Evolutionary conservation across 1,140 invertebrate genomes (phyloP).

Genomic region (Oscheius sp.): DNA sequence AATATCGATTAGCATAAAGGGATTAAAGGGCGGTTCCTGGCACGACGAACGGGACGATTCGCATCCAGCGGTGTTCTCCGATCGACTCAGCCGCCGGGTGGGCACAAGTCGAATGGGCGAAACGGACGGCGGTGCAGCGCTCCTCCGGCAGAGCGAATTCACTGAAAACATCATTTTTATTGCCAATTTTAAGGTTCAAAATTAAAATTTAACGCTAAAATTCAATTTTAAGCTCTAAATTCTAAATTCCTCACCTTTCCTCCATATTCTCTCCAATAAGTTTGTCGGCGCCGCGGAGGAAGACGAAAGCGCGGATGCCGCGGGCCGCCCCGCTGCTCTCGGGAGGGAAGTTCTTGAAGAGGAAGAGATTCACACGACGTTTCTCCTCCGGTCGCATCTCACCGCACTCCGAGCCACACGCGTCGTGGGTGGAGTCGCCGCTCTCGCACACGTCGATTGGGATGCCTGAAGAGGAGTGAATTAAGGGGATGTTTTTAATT

Average conservation of each 20-base stretch:
- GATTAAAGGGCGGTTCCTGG: background rate
- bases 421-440: background rate
- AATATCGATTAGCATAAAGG: too few species aligned
- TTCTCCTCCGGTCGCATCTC: background rate
- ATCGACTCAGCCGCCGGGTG: background rate
- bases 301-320: background rate
- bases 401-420: background rate
- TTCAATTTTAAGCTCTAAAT: background rate
- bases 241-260: background rate
- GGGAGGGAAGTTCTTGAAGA: slow-evolving; percentile 3
- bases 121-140: background rate
- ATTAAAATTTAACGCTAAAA: background rate
- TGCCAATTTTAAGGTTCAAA: too few species aligned
- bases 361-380: background rate
- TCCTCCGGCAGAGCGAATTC: background rate
- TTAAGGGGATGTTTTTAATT: too few species aligned
- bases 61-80: background rate
- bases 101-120: background rate
- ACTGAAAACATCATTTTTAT: background rate
- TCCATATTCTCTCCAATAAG: background rate
- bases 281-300: background rate
- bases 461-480: background rate
- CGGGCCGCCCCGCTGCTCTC: background rate
- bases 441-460: background rate
- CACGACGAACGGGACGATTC: background rate